Percentiles rank a stretch among this genome's conserved stretches.
Conservation (phyloP, 2,888 invertebrate genomes). For the Cryptocephalus moraei region DNA sequence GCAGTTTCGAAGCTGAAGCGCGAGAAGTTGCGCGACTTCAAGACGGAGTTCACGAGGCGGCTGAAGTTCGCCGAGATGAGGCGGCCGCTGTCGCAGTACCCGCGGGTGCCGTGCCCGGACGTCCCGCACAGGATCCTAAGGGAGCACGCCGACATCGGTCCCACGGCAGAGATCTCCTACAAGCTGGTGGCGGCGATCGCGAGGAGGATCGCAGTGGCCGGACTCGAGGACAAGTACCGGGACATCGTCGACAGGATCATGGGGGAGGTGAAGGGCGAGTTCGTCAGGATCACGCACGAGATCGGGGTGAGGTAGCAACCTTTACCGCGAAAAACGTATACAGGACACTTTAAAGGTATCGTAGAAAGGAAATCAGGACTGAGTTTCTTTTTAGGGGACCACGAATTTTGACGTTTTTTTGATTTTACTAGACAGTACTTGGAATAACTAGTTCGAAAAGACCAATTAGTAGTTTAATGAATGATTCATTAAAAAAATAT, state of each 20-base stretch:
- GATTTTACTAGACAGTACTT: too few relatives aligned
- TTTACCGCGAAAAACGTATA: too few relatives aligned
- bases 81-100: constrained; percentile 26
- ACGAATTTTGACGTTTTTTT: too few relatives aligned
- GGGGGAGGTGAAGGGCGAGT: constrained; percentile 47
- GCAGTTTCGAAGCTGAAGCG: constrained; percentile 25
- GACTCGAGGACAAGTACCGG: constrained; percentile 47
- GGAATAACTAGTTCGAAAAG: too few relatives aligned
- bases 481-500: too few relatives aligned
- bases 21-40: constrained; percentile 21
- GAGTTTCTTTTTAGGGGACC: too few relatives aligned
- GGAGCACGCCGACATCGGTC: constrained; percentile 46
- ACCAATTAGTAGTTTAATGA: too few relatives aligned
- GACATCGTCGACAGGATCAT: constrained; percentile 44
- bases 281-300: constrained; percentile 49
- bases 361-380: too few relatives aligned
- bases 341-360: too few relatives aligned
- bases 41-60: constrained; percentile 25
- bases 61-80: constrained; percentile 26
- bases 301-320: constrained; percentile 48
- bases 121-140: constrained; percentile 40
- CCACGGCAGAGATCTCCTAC: constrained; percentile 51
- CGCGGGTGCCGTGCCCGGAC: constrained; percentile 25
- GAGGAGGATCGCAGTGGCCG: constrained; percentile 44
- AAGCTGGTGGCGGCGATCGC: constrained; percentile 52